A percentile compares a stretch with the other conserved stretches of the same genome.
Conservation (phyloP, 2,797 vertebrate species). For the Anniella stebbinsi region DNA sequence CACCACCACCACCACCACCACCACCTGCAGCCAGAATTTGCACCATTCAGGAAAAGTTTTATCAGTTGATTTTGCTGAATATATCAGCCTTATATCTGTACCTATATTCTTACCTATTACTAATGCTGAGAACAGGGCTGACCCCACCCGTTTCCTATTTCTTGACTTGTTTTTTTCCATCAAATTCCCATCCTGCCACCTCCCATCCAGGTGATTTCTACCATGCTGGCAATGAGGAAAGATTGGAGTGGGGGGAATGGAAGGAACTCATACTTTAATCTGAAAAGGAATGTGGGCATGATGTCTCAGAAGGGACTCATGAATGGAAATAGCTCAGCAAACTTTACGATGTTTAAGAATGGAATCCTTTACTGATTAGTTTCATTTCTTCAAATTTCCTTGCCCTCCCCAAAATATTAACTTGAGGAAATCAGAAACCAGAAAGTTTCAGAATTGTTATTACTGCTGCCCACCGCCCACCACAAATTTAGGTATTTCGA, state of each 20-base stretch:
- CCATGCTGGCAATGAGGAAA: background rate
- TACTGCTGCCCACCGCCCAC: background rate
- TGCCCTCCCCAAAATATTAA: conserved; percentile 8
- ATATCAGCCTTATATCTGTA: background rate
- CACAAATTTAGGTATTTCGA: background rate
- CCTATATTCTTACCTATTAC: background rate
- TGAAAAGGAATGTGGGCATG: background rate
- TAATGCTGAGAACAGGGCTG: background rate
- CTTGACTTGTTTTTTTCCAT: background rate
- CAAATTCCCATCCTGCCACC: background rate
- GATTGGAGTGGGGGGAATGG: too few relatives aligned
- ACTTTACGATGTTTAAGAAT: background rate
- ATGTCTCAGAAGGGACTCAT: conserved; percentile 25
- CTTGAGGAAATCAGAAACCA: conserved; percentile 26
- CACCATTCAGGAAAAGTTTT: background rate
- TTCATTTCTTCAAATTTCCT: conserved; percentile 35
- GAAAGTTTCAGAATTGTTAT: conserved; percentile 32
- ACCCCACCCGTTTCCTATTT: too few relatives aligned
- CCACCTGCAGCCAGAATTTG: background rate
- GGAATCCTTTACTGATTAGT: background rate
- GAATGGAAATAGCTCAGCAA: conserved; percentile 12
- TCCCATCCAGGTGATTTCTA: background rate
- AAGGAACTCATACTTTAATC: conserved; percentile 1
- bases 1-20: too few relatives aligned
- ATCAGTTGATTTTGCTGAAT: background rate